Percentiles rank a stretch among this genome's conserved stretches.
Conservation (phyloP, 2,888 invertebrate genomes). For the Beris morrisii region DNA sequence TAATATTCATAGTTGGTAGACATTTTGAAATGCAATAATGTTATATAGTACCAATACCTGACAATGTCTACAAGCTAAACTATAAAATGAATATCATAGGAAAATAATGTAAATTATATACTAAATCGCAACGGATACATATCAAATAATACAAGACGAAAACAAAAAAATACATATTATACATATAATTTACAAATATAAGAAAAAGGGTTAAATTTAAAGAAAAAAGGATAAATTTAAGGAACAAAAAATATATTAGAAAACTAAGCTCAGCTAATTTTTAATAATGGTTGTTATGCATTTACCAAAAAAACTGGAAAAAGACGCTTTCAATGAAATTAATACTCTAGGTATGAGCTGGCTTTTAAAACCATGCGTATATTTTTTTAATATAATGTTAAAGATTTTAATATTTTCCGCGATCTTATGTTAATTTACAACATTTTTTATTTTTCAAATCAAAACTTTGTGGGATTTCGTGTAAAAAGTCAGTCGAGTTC, state of each 20-base stretch:
- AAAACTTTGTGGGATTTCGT: too few species aligned
- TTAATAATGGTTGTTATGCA: slow-evolving; percentile 16
- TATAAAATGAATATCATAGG: neutral
- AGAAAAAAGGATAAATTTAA: slow-evolving; percentile 37
- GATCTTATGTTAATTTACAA: too few species aligned
- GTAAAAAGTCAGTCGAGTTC: too few species aligned
- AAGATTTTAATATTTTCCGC: too few species aligned
- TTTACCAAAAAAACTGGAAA: too few species aligned
- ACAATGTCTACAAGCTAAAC: slow-evolving; percentile 4
- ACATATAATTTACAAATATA: slow-evolving; percentile 39
- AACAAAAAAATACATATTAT: slow-evolving; percentile 49
- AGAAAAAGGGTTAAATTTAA: slow-evolving; percentile 37
- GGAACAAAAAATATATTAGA: slow-evolving; percentile 4
- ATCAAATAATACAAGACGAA: slow-evolving; percentile 33
- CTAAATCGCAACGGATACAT: slow-evolving; percentile 40
- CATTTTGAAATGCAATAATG: slow-evolving; percentile 30
- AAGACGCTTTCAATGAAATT: too few species aligned
- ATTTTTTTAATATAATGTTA: too few species aligned
- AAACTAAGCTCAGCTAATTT: neutral
- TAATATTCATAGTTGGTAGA: slow-evolving; percentile 20
- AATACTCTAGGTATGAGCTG: too few species aligned
- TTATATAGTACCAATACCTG: neutral
- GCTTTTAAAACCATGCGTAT: too few species aligned
- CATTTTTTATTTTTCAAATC: too few species aligned
- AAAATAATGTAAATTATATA: neutral